Base-by-base conservation (phyloP, 2,888 invertebrate genomes). In the Drosophila prostipennis region DNA sequence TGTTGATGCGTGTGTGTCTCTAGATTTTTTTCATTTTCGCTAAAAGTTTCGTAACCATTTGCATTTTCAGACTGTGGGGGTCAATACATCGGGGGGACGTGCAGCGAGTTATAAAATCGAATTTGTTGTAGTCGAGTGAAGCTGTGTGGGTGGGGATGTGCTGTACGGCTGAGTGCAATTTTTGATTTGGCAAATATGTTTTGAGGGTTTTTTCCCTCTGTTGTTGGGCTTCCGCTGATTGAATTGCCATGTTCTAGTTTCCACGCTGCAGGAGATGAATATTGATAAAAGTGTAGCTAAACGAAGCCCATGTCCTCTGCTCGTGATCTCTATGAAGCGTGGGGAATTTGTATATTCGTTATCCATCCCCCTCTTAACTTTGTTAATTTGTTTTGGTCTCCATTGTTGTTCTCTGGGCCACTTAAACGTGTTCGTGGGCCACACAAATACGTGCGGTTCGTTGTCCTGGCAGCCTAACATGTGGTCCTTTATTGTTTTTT, bases 101-200 rank as follows among this genome's bases (percentile, higher is more conserved):
- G 64, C 76, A 78, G 52, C 60, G 69, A 48, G 64, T 65, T 80
- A 80, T 78, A 78, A 79, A 81, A 82, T 82, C 68, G 75, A 85
- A 80, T 82, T 77, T 73, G 71, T 69, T 80, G 79, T 79, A 77
- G 77, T 72, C 70, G 77, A 79, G 46, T 72, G 68, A 72, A 42
- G 34, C 10, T 51, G 45, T 13, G 46, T 19, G 19, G 1, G 19
- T 1, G 19, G 19, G 19, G 19, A 19, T 19, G 19, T 29, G 40
- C 14, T 46, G 40, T 14, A 42, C 5, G 23, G 32, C 49, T 37
- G 42, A 72, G 48, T 80, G 84, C 71, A 80, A 58, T 83, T 83
- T 83, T 79, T 73, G 86, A 86, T 83, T 86, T 76, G 71, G 69
- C 58, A 83, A 79, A 86, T 85, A 65, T 59, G 59, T 65, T 71